Conservation (phyloP, 2,888 invertebrate species). For the Lathronympha strigana region DNA sequence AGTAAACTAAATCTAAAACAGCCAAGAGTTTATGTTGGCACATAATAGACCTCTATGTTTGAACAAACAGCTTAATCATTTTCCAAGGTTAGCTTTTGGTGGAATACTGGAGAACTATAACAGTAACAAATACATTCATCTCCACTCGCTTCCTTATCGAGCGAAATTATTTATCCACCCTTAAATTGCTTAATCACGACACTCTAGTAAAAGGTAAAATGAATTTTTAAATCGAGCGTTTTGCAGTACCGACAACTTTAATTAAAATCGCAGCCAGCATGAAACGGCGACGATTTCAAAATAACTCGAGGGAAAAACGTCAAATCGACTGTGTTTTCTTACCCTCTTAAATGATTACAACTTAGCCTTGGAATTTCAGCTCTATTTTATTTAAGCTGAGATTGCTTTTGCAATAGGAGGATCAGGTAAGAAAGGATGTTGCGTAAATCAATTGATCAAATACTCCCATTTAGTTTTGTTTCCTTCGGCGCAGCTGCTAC, state of each 20-base stretch:
- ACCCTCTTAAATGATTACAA: neutral
- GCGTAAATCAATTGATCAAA: slow-evolving; percentile 16
- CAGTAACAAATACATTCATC: neutral
- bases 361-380: neutral
- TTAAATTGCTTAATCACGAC: slow-evolving; percentile 34
- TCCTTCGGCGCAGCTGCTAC: slow-evolving; percentile 44
- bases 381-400: neutral
- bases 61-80: no score
- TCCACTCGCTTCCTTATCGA: neutral
- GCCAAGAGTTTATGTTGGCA: no score
- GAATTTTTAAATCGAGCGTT: slow-evolving; percentile 68
- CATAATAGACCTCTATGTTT: no score
- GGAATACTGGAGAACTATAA: no score
- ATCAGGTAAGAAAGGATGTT: neutral
- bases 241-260: slow-evolving; percentile 66
- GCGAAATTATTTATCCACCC: neutral
- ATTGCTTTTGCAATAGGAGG: neutral
- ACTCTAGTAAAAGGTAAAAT: slow-evolving; percentile 62
- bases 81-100: no score
- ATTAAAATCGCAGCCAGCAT: slow-evolving; percentile 68
- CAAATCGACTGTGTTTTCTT: slow-evolving; percentile 22
- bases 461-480: slow-evolving; percentile 47
- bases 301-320: slow-evolving; percentile 54
- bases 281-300: slow-evolving; percentile 65
- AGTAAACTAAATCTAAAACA: no score